Conservation (phyloP, 2,888 invertebrate genomes). For the Apamea anceps region DNA sequence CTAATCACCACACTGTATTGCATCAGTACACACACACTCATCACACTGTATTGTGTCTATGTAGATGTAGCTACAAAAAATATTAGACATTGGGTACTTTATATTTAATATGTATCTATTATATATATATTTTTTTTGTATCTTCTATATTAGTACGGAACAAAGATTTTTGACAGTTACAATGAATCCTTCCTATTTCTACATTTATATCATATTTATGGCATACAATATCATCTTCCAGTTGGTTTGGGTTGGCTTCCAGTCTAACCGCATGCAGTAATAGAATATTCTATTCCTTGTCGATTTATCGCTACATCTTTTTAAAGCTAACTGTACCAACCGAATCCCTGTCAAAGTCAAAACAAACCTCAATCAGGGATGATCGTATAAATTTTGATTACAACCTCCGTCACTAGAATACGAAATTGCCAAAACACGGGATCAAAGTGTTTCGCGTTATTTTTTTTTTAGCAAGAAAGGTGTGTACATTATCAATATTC, state of each 20-base stretch:
- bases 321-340: conserved; percentile 4
- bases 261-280: too few relatives aligned
- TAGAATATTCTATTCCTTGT: not conserved
- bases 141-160: too few relatives aligned
- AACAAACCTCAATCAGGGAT: conserved; percentile 67
- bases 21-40: too few relatives aligned
- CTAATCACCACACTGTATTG: too few relatives aligned
- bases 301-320: not conserved
- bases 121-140: too few relatives aligned
- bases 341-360: conserved; percentile 62
- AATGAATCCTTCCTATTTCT: not conserved
- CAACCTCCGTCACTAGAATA: conserved; percentile 73
- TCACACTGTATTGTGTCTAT: too few relatives aligned
- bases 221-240: too few relatives aligned
- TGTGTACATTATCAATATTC: conserved; percentile 75
- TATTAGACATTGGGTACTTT: too few relatives aligned
- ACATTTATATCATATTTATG: too few relatives aligned
- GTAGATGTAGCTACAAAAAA: not conserved
- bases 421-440: conserved; percentile 69
- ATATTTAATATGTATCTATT: too few relatives aligned
- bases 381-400: conserved; percentile 76
- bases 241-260: too few relatives aligned
- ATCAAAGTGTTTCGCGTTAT: conserved; percentile 75
- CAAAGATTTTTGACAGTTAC: not conserved
- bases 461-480: conserved; percentile 70